Evolutionary conservation across 2,888 invertebrate species (phyloP), one percentile per base, ranked within the genome.

Genomic region (Andricus curvator): DNA sequence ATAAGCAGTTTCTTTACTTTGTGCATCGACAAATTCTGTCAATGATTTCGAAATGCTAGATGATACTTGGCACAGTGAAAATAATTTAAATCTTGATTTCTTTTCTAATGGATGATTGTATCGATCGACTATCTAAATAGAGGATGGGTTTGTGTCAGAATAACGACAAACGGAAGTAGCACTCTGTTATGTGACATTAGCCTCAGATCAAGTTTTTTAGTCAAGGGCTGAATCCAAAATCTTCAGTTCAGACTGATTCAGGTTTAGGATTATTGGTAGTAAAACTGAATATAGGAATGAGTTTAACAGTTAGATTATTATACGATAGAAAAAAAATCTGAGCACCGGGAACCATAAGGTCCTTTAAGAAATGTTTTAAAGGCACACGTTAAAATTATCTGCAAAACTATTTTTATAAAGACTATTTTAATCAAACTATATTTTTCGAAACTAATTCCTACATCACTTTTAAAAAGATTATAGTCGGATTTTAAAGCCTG

Each of bases 1-100:
- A 62, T 62, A 62, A 22, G 3, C 11, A 22, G 56, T 11, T 56
- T 56, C n/a, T 11, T 17, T 15, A 62, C 62, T 25, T 62, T 62
- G 15, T 25, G 22, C 25, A 25, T 17, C 5, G 15, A 62, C 22
- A 62, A 62, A 62, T 62, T 25, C 15, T 15, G 25, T 13, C 17
- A 62, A 62, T 62, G 29, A 62, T 4, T 62, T 62, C 13, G 1
- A 62, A 11, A 17, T n/a, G n/a, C 56, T 56, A 48, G 48, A 48
- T 48, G 56, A 56, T 56, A 56, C 56, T 56, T 56, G 56, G 56
- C 56, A 56, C n/a, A 56, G n/a, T 66, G 66, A 66, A 17, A 66
- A 66, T 33, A 66, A 66, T 66, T 33, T 2, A 33, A 29, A n/a
- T 66, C 33, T 66, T 66, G 6, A n/a, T 67, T n/a, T n/a, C n/a